Evolutionary conservation across 2,113 vertebrate species (phyloP).

Genomic region (Gambusia holbrooki): DNA sequence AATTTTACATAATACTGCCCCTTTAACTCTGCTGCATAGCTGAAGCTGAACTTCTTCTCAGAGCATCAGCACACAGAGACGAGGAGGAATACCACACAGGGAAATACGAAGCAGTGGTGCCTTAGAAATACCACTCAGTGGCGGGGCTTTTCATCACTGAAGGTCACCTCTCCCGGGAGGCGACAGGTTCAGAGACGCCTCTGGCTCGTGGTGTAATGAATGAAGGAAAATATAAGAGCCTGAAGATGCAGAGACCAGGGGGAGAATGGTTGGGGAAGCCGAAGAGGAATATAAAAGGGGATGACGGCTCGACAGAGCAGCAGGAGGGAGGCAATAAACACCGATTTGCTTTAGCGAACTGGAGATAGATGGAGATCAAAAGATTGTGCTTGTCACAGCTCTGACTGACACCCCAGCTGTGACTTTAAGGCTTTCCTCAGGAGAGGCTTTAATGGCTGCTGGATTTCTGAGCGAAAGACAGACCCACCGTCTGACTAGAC

Average conservation of each 20-base stretch:
- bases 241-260: conserved; percentile 5
- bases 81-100: conserved; percentile 4
- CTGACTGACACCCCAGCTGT: conserved; percentile 22
- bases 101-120: conserved; percentile 28
- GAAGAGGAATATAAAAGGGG: conserved; percentile 6
- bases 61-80: not conserved
- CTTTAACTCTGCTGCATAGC: not conserved
- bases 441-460: conserved; percentile 15
- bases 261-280: conserved; percentile 21
- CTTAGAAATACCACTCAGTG: conserved; percentile 15
- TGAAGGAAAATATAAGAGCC: not conserved
- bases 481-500: conserved; percentile 6
- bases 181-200: conserved; percentile 29
- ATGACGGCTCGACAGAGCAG: conserved; percentile 35
- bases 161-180: conserved; percentile 15
- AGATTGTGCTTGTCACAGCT: not conserved
- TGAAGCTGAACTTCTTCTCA: conserved; percentile 8
- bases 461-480: not conserved
- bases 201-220: conserved; percentile 32
- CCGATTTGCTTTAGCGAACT: conserved; percentile 14
- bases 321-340: conserved; percentile 9
- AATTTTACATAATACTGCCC: too few relatives aligned
- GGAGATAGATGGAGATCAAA: conserved; percentile 51
- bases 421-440: conserved; percentile 20
- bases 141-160: conserved; percentile 37